These are phyloP conservation scores for Geotrypetes seraphini DNA, from an alignment of 2,797 vertebrate genomes.

Conservation along the genomic window DNA sequence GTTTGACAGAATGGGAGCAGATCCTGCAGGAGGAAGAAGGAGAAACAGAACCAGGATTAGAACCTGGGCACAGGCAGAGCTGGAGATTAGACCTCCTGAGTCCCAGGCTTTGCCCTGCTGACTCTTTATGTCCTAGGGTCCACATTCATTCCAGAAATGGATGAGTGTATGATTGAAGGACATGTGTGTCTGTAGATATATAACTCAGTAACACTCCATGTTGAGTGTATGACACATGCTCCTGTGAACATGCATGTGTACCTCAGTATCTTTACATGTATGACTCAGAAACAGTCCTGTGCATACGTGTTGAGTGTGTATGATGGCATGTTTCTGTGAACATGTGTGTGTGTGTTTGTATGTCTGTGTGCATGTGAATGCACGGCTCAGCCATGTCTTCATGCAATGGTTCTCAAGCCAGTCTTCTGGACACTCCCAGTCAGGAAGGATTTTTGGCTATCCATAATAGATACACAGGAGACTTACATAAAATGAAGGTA, in stretches of 20 bases:
- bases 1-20: slow-evolving; percentile 12
- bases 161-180: neutral
- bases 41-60: neutral
- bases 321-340: too few relatives aligned
- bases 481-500: too few relatives aligned
- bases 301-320: too few relatives aligned
- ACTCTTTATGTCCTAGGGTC: neutral
- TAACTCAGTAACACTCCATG: too few relatives aligned
- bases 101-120: too few relatives aligned
- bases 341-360: too few relatives aligned
- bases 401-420: too few relatives aligned
- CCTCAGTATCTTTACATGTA: neutral
- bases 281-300: neutral
- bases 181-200: neutral
- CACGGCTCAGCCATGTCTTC: too few relatives aligned
- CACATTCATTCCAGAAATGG: rapidly evolving
- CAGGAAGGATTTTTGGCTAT: too few relatives aligned
- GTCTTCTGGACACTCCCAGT: too few relatives aligned
- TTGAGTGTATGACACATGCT: too few relatives aligned
- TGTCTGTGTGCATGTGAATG: neutral
- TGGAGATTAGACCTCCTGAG: neutral
- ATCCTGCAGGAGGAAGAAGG: slow-evolving; percentile 18
- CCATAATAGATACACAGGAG: too few relatives aligned
- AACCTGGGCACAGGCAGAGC: neutral
- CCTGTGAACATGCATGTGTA: neutral